A percentile compares a stretch with the other conserved stretches of the same genome.
phyloP scores from a whole-genome alignment of 2,888 invertebrate genomes.

The Drosophila borealis region DNA sequence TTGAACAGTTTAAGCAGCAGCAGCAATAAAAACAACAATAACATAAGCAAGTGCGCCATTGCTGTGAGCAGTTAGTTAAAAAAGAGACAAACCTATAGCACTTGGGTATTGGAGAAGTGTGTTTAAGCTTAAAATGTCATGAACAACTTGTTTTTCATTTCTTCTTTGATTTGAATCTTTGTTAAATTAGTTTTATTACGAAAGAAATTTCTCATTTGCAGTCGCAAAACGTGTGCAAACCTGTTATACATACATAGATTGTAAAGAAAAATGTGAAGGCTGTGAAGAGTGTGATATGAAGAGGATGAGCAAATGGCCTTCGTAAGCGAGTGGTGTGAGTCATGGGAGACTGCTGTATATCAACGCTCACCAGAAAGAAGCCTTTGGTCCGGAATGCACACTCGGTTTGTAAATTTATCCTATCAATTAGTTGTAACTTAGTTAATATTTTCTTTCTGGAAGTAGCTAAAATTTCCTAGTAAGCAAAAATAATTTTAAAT shows the following conservation, averaged over 20 bases:
- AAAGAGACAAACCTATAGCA: conserved; percentile 57
- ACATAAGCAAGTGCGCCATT: conserved; percentile 56
- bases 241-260: conserved; percentile 68
- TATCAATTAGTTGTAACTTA: conserved; percentile 46
- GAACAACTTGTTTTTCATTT: conserved; percentile 40
- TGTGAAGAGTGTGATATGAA: conserved; percentile 73
- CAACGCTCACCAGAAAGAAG: conserved; percentile 62
- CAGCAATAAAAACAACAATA: conserved; percentile 50
- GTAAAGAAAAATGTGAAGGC: conserved; percentile 73
- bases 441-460: conserved; percentile 14
- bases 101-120: conserved; percentile 32
- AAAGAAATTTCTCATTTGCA: conserved; percentile 85
- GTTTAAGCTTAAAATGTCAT: conserved; percentile 43
- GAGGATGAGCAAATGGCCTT: conserved; percentile 67
- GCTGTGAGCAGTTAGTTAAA: conserved; percentile 63
- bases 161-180: conserved; percentile 44
- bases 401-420: conserved; percentile 76
- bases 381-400: conserved; percentile 70
- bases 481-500: conserved; percentile 5
- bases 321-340: conserved; percentile 61
- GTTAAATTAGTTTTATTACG: conserved; percentile 83
- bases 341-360: conserved; percentile 60
- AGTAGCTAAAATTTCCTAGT: conserved; percentile 35
- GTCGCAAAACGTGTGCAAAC: conserved; percentile 76
- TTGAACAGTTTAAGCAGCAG: conserved; percentile 86